phyloP scores from a whole-genome alignment of 1,140 invertebrate genomes.

The Zaprionus vittiger region DNA sequence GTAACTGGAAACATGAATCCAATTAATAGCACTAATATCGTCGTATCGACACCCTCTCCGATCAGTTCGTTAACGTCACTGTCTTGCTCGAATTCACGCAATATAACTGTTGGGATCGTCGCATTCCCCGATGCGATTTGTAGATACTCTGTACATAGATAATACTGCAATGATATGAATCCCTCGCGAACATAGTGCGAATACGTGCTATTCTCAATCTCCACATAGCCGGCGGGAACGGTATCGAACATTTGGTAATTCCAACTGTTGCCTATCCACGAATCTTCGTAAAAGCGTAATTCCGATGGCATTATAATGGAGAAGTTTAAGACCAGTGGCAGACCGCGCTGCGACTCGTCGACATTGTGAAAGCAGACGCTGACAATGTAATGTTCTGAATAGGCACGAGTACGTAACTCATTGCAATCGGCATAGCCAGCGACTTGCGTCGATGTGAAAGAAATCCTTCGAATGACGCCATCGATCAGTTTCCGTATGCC shows the following conservation, averaged over 20 bases:
- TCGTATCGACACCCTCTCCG: constrained; percentile 8
- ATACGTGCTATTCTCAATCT: background rate
- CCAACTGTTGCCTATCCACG: constrained; percentile 28
- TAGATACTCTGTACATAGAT: constrained; percentile 24
- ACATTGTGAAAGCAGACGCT: constrained; percentile 49
- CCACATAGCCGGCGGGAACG: too few species aligned
- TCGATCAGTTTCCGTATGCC: constrained; percentile 32
- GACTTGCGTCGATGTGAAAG: background rate
- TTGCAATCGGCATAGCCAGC: constrained; percentile 22
- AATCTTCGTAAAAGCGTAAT: constrained; percentile 37
- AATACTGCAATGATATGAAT: constrained; percentile 42
- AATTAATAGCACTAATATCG: constrained; percentile 26
- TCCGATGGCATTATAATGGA: constrained; percentile 53
- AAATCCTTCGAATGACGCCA: background rate
- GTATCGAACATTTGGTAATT: constrained; percentile 1
- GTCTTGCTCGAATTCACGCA: constrained; percentile 7
- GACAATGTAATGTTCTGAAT: constrained; percentile 38
- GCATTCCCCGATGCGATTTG: background rate
- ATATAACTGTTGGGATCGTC: constrained; percentile 4
- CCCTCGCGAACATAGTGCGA: constrained; percentile 41
- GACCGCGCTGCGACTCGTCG: constrained; percentile 14
- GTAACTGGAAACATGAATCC: constrained; percentile 47
- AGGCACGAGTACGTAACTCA: constrained; percentile 13
- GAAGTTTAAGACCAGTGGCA: constrained; percentile 30
- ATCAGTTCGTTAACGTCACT: constrained; percentile 8